A percentile compares a stretch with the other conserved stretches of the same genome.
These are phyloP conservation scores for Griposia aprilina DNA, from an alignment of 2,888 invertebrate species.

Conservation along the genomic window DNA sequence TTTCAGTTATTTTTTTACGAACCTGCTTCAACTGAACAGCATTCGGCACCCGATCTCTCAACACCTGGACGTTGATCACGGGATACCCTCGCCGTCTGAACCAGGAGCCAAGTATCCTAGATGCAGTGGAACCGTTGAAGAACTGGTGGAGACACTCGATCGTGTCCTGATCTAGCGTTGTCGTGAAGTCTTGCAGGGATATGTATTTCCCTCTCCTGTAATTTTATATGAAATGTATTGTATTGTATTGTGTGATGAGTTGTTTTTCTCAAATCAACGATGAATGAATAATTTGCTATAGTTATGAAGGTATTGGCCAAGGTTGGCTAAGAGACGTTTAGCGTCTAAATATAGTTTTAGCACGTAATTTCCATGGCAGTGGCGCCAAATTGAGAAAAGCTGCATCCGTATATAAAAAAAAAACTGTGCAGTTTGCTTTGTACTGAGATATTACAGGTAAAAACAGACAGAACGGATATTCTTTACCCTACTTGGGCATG, in stretches of 20 bases:
- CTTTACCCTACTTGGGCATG: neutral
- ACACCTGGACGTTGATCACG: slow-evolving; percentile 89
- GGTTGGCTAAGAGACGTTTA: neutral
- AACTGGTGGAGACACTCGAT: slow-evolving; percentile 84
- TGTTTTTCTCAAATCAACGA: neutral
- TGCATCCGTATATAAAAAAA: neutral
- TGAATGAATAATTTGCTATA: neutral
- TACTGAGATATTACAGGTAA: neutral
- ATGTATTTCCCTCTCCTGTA: slow-evolving; percentile 84
- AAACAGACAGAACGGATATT: too few relatives aligned
- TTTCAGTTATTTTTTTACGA: neutral
- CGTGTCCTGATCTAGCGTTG: slow-evolving; percentile 80
- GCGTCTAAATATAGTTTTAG: neutral
- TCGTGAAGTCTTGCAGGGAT: slow-evolving; percentile 81
- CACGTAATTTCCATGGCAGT: neutral
- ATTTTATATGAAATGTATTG: neutral
- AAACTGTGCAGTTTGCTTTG: neutral
- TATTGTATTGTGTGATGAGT: neutral
- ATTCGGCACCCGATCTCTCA: slow-evolving; percentile 81
- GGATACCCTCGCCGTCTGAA: slow-evolving; percentile 92
- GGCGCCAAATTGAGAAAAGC: neutral
- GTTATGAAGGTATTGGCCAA: neutral
- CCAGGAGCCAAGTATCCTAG: slow-evolving; percentile 91
- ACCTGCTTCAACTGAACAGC: slow-evolving; percentile 85
- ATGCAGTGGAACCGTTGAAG: slow-evolving; percentile 85